A percentile compares a stretch with the other conserved stretches of the same genome.
Conservation (phyloP, 2,888 invertebrate genomes). For the Orchesellides sinensis region DNA sequence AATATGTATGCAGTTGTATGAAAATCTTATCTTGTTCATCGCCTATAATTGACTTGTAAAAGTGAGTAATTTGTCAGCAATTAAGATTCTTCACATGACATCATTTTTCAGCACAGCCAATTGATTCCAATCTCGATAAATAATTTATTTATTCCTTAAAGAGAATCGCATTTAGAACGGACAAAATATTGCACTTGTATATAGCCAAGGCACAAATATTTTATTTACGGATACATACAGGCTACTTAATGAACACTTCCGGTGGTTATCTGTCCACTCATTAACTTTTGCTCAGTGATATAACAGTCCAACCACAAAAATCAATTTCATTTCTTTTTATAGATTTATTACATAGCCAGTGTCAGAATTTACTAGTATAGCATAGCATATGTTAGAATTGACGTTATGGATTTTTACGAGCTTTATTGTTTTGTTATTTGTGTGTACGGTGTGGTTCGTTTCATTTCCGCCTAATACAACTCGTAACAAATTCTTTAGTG, state of each 20-base stretch:
- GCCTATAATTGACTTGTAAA: conserved; percentile 14
- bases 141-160: too few species aligned
- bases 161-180: too few species aligned
- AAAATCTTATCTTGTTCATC: conserved; percentile 12
- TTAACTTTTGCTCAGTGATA: not conserved
- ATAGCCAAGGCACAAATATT: too few species aligned
- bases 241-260: conserved; percentile 33
- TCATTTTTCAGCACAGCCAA: not conserved
- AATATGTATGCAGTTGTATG: not conserved
- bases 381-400: too few species aligned
- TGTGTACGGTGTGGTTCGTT: too few species aligned
- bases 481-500: too few species aligned
- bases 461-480: too few species aligned
- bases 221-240: conserved; percentile 11
- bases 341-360: not conserved
- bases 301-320: not conserved
- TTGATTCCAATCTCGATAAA: not conserved
- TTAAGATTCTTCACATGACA: conserved; percentile 38
- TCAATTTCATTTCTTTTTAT: not conserved
- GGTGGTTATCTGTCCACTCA: conserved; percentile 15
- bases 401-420: not conserved
- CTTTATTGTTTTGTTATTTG: too few species aligned
- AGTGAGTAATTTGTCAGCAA: conserved; percentile 32
- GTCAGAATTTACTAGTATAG: too few species aligned
- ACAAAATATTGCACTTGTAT: too few species aligned